Conservation (phyloP, 1,140 invertebrate species). For the Zaprionus ghesquierei region DNA sequence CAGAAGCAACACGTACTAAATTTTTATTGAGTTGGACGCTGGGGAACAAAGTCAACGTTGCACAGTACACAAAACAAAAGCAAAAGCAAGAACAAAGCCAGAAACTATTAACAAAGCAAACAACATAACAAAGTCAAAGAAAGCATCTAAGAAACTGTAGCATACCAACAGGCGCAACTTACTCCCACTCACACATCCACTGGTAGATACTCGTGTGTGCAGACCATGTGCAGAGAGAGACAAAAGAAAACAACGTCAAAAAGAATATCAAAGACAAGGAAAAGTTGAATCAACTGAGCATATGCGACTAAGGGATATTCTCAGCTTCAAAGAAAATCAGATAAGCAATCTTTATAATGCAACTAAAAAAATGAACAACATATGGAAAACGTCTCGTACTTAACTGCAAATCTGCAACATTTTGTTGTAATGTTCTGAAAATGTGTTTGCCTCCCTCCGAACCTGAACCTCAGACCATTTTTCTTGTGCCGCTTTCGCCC, state of each 20-base stretch:
- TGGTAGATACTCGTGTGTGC: neutral
- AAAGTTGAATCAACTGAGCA: neutral
- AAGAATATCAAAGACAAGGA: neutral
- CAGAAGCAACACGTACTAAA: conserved; percentile 36
- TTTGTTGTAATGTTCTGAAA: conserved; percentile 17
- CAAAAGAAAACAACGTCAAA: neutral
- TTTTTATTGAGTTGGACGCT: conserved; percentile 35
- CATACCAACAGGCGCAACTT: neutral
- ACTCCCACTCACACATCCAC: neutral
- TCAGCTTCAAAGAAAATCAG: neutral
- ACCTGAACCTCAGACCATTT: conserved; percentile 21
- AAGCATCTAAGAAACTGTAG: conserved; percentile 7
- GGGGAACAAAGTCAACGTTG: neutral
- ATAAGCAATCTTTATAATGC: neutral
- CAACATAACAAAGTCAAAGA: conserved; percentile 21
- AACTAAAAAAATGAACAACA: too few species aligned
- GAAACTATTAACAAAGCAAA: conserved; percentile 33
- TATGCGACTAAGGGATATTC: neutral
- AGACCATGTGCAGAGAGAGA: neutral
- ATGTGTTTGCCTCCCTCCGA: neutral
- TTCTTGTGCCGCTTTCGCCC: neutral
- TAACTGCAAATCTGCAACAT: conserved; percentile 17
- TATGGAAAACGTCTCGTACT: neutral
- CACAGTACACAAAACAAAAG: neutral
- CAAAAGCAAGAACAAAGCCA: neutral